Evolutionary conservation across 1,140 invertebrate species (phyloP), one percentile per base, ranked within the genome.

Genomic region (Heliconius melpomene): DNA sequence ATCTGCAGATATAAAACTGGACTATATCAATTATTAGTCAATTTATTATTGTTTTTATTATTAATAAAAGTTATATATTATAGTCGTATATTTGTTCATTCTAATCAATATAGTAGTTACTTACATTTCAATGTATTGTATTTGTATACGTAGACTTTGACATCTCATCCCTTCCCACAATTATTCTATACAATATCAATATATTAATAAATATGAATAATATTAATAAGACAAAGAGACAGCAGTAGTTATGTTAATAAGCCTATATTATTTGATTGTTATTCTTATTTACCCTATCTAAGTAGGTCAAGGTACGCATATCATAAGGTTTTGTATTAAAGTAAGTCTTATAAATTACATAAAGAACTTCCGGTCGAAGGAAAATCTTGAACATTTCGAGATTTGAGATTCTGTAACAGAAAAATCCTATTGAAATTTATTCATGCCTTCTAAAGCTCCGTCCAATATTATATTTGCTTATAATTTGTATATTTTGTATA

Each of bases 251-350:
- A 23, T 57, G 54, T 57, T 57, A 57, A 23, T 57, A 23, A 7
- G 23, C n/a, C 8, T 57, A 57, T 57, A 57, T n/a, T 9, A n/a
- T 23, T n/a, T n/a, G 54, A 26, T 60, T 60, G n/a, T 11, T 60
- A n/a, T 60, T 60, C 8, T 8, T 60, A 60, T 60, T 60, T 60
- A 60, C 54, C 54, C 54, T 57, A 57, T 57, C 54, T 60, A 60
- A 60, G 54, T 60, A 23, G 54, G 54, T 60, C 54, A 60, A 60
- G 54, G 54, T 60, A 60, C 18, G 50, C 7, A n/a, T 60, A 2
- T 8, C 1, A 60, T 60, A 23, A 23, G 20, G n/a, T 20, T 23
- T 23, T 23, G 11, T 60, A 23, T 23, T 23, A 60, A 20, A 23
- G 2, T 57, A 60, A 60, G n/a, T n/a, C 52, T 20, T 60, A 60